phyloP scores from a whole-genome alignment of 2,888 invertebrate genomes.

The Heliconius ethilla region DNA sequence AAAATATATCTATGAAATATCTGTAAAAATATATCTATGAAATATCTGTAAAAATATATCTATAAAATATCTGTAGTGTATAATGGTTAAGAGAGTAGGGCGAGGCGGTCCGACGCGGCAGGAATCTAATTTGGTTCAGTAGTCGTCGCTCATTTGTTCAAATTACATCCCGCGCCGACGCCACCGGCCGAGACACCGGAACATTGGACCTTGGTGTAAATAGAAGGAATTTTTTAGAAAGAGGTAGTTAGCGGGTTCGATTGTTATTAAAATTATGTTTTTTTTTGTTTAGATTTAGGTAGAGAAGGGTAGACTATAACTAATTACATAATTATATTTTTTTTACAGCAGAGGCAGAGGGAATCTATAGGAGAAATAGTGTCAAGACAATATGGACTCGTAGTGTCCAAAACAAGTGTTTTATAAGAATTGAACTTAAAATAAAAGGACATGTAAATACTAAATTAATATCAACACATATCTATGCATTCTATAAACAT shows the following conservation, averaged over 20 bases:
- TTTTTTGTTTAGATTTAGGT: neutral
- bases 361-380: neutral
- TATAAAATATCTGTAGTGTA: slow-evolving; percentile 28
- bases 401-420: too few species aligned
- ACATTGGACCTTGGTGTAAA: slow-evolving; percentile 29
- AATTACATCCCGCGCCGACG: slow-evolving; percentile 69
- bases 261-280: neutral
- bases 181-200: slow-evolving; percentile 43
- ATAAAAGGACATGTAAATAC: neutral
- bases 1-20: too few species aligned
- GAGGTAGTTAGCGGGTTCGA: neutral
- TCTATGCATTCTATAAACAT: neutral
- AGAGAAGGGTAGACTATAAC: neutral
- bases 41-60: neutral
- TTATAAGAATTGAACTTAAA: too few species aligned
- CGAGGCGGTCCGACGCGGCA: slow-evolving; percentile 51
- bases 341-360: neutral
- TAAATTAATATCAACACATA: neutral
- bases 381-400: too few species aligned
- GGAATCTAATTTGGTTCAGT: slow-evolving; percentile 85
- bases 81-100: slow-evolving; percentile 42
- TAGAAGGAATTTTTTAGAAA: slow-evolving; percentile 21
- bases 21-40: too few species aligned
- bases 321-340: too few species aligned
- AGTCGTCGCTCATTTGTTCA: slow-evolving; percentile 85